These are phyloP conservation scores for Cyclina sinensis DNA, from an alignment of 1,140 invertebrate genomes.

Conservation along the genomic window DNA sequence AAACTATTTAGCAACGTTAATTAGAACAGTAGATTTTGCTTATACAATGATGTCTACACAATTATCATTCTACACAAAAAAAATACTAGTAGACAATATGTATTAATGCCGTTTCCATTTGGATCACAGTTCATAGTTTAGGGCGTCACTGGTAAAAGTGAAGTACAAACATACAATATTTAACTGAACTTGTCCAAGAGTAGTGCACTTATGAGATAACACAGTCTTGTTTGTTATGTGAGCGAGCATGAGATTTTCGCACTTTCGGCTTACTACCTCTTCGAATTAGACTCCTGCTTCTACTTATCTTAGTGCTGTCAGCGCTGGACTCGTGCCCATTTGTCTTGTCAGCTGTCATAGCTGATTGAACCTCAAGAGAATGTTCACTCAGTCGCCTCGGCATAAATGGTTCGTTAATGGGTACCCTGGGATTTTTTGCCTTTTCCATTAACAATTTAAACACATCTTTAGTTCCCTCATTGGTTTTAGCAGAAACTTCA, in stretches of 20 bases:
- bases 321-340: conserved; percentile 62
- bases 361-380: conserved; percentile 77
- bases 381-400: conserved; percentile 79
- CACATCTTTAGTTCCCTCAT: conserved; percentile 79
- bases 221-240: conserved; percentile 77
- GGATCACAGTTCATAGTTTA: too few species aligned
- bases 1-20: too few species aligned
- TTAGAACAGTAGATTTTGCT: too few species aligned
- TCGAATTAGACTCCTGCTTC: conserved; percentile 82
- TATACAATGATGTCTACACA: too few species aligned
- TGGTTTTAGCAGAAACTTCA: conserved; percentile 83
- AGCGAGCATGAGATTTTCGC: conserved; percentile 69
- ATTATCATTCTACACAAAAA: too few species aligned
- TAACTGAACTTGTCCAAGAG: too few species aligned
- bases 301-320: conserved; percentile 77
- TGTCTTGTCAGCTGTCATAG: conserved; percentile 60
- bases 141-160: too few species aligned
- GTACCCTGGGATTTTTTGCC: conserved; percentile 73
- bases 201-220: conserved; percentile 76
- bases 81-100: too few species aligned
- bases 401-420: conserved; percentile 69
- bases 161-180: too few species aligned
- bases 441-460: conserved; percentile 82
- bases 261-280: conserved; percentile 82
- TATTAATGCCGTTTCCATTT: too few species aligned